Conservation (phyloP, 2,888 invertebrate genomes). For the Hirtodrosophila duncani region DNA sequence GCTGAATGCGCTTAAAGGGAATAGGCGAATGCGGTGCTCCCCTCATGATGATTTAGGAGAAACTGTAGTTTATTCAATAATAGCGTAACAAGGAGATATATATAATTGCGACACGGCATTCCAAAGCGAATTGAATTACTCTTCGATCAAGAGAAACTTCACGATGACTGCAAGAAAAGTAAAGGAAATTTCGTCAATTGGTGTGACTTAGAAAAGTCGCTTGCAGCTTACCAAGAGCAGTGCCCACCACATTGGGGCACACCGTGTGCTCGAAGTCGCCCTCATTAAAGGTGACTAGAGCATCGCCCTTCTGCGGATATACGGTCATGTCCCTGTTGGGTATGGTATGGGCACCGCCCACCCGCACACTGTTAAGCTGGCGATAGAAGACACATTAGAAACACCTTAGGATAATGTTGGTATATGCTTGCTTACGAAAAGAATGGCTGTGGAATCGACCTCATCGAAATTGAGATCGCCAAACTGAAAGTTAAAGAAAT, state of each 20-base stretch:
- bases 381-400: too few relatives aligned
- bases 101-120: too few relatives aligned
- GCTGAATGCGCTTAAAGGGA: too few relatives aligned
- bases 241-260: constrained; percentile 42
- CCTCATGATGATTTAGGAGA: too few relatives aligned
- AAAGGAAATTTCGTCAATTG: neutral
- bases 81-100: too few relatives aligned
- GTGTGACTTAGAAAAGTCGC: rapidly evolving
- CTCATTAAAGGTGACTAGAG: constrained; percentile 19
- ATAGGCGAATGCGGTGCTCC: too few relatives aligned
- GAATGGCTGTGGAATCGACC: constrained; percentile 19
- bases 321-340: constrained; percentile 1
- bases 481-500: constrained; percentile 7
- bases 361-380: constrained; percentile 28
- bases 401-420: too few relatives aligned
- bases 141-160: constrained; percentile 18
- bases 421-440: too few relatives aligned
- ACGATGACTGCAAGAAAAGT: constrained; percentile 28
- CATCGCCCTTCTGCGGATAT: constrained; percentile 34
- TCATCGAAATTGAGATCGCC: neutral
- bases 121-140: neutral
- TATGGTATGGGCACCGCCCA: constrained; percentile 36
- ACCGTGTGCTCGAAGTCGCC: constrained; percentile 17
- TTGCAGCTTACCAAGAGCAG: constrained; percentile 26
- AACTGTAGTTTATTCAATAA: too few relatives aligned